Percentiles rank a stretch among this genome's conserved stretches.
phyloP scores from a whole-genome alignment of 64 coral and sea anemone genomes.

The Montipora capricornis region DNA sequence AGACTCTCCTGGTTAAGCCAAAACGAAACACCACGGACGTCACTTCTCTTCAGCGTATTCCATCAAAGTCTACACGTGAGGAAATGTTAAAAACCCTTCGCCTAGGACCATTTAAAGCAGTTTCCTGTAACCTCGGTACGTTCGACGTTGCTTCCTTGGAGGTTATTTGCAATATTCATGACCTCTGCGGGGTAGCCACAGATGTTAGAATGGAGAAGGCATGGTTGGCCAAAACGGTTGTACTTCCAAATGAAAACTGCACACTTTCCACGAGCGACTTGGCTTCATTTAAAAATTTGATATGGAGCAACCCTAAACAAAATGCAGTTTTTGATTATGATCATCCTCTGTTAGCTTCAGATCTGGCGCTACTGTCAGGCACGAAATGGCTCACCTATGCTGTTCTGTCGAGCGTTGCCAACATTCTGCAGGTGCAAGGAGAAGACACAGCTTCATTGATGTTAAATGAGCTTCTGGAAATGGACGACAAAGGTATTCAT shows the following conservation, averaged over 20 bases:
- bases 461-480: conserved; percentile 58
- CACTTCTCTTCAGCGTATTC: conserved; percentile 26
- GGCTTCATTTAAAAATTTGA: background rate
- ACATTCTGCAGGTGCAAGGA: conserved; percentile 7
- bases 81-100: background rate
- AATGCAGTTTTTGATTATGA: conserved; percentile 31
- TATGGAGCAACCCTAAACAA: conserved; percentile 30
- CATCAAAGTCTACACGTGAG: conserved; percentile 20
- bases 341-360: conserved; percentile 51
- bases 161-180: conserved; percentile 1
- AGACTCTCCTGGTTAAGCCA: conserved; percentile 2
- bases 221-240: background rate
- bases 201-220: conserved; percentile 1
- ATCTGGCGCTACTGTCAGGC: conserved; percentile 32
- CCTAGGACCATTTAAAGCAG: background rate
- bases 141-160: conserved; percentile 7
- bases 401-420: conserved; percentile 5
- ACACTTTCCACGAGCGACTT: conserved; percentile 10
- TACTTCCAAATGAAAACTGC: conserved; percentile 53
- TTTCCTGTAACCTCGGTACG: conserved; percentile 17
- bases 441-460: conserved; percentile 30
- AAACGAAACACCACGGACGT: conserved; percentile 25
- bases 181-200: background rate
- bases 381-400: conserved; percentile 36
- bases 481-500: conserved; percentile 25